Conservation (phyloP, 2,888 invertebrate species). For the Hipparchia semele region DNA sequence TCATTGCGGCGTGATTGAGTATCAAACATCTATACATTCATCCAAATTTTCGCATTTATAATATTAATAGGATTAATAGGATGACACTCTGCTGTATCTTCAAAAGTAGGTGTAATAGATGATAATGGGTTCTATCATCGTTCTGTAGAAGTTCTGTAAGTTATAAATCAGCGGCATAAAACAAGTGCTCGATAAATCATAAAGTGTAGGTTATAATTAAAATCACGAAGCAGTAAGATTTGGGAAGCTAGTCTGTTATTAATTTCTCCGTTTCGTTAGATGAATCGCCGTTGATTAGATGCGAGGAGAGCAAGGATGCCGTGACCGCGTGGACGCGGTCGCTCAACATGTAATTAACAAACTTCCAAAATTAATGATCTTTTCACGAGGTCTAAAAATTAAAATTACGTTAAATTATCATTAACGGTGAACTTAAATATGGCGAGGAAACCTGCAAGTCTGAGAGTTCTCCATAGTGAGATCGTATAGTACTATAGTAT, state of each 20-base stretch:
- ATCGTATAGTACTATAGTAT: too few relatives aligned
- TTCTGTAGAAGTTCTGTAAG: conserved; percentile 39
- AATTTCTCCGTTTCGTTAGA: conserved; percentile 76
- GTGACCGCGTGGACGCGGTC: conserved; percentile 73
- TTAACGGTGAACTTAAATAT: neutral
- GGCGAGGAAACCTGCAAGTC: too few relatives aligned
- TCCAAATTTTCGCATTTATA: too few relatives aligned
- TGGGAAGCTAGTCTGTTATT: conserved; percentile 75
- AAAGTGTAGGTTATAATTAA: conserved; percentile 72
- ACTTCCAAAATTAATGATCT: conserved; percentile 66
- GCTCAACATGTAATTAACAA: conserved; percentile 73
- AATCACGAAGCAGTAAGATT: conserved; percentile 74
- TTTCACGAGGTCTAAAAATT: conserved; percentile 58
- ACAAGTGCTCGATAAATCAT: conserved; percentile 74
- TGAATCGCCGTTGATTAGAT: conserved; percentile 79
- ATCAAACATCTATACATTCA: too few relatives aligned
- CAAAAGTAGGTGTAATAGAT: conserved; percentile 29
- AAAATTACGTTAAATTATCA: conserved; percentile 32
- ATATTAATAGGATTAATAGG: too few relatives aligned
- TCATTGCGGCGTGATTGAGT: too few relatives aligned
- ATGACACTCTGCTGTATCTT: too few relatives aligned
- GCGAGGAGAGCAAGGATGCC: conserved; percentile 56
- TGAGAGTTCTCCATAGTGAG: too few relatives aligned
- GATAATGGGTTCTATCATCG: conserved; percentile 21
- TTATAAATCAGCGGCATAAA: conserved; percentile 69